Evolutionary conservation across 2,888 invertebrate genomes (phyloP).

Genomic region (Tillus elongatus): DNA sequence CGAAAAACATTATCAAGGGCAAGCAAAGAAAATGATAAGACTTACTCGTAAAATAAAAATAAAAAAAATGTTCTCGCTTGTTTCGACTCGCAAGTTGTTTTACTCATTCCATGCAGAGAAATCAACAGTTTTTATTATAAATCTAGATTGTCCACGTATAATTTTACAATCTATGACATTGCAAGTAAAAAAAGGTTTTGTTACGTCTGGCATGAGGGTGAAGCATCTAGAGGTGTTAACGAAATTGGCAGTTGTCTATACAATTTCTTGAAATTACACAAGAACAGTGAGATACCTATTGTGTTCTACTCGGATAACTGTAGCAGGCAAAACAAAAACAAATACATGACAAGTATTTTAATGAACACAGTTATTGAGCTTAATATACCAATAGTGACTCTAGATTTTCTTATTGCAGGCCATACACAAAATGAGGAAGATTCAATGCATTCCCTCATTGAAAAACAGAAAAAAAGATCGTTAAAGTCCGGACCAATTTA

Average conservation of each 20-base stretch:
- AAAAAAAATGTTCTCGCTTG: background rate
- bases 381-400: slow-evolving; percentile 8
- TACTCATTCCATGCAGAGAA: slow-evolving; percentile 23
- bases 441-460: slow-evolving; percentile 8
- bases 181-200: background rate
- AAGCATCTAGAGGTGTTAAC: too few species aligned
- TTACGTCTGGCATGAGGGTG: background rate
- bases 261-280: too few species aligned
- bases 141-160: background rate
- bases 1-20: slow-evolving; percentile 16
- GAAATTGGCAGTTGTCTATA: too few species aligned
- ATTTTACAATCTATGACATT: slow-evolving; percentile 4
- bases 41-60: slow-evolving; percentile 9
- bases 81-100: slow-evolving; percentile 19
- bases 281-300: too few species aligned
- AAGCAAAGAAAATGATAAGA: slow-evolving; percentile 22
- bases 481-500: slow-evolving; percentile 7
- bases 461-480: background rate
- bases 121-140: slow-evolving; percentile 21
- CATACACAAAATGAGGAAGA: slow-evolving; percentile 11
- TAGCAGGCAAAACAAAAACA: slow-evolving; percentile 13
- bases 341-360: slow-evolving; percentile 10
- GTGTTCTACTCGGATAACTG: slow-evolving; percentile 13
- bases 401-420: slow-evolving; percentile 9
- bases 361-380: slow-evolving; percentile 7